phyloP scores from a whole-genome alignment of 2,888 invertebrate species.

The Mesorhabditis belari region DNA sequence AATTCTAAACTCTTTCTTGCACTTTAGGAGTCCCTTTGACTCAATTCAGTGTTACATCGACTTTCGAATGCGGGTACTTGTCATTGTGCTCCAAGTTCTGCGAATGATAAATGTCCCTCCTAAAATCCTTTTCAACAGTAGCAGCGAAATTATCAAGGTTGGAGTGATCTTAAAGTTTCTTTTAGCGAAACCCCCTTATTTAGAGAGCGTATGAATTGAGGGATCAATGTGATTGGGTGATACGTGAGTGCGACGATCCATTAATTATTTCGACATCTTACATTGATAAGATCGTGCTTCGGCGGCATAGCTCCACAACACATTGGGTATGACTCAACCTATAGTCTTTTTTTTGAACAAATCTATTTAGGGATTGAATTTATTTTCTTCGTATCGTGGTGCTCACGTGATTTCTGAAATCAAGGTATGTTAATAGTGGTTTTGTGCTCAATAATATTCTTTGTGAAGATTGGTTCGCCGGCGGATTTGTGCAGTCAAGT shows the following conservation, averaged over 20 bases:
- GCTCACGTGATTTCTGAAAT: constrained; percentile 76
- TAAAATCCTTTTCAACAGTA: constrained; percentile 10
- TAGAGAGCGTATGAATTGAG: constrained; percentile 11
- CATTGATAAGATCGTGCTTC: background rate
- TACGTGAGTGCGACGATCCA: constrained; percentile 13
- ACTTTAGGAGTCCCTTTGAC: constrained; percentile 63
- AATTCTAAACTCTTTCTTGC: constrained; percentile 2
- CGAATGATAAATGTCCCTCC: constrained; percentile 10
- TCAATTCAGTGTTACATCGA: constrained; percentile 64
- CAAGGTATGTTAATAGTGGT: constrained; percentile 59
- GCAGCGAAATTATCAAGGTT: background rate
- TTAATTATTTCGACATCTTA: constrained; percentile 7
- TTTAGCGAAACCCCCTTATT: too few species aligned
- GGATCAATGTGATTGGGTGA: constrained; percentile 11
- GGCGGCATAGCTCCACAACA: background rate
- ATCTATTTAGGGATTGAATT: constrained; percentile 70
- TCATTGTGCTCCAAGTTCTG: background rate
- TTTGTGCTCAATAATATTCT: background rate
- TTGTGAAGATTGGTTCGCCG: constrained; percentile 66
- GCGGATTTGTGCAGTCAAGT: constrained; percentile 85
- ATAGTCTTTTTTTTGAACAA: background rate
- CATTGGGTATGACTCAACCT: background rate
- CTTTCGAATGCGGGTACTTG: constrained; percentile 60
- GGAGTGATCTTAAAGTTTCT: background rate
- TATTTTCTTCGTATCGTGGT: constrained; percentile 75